Conservation (phyloP, 92 coral and sea anemone genomes). For the Porites cylindrica region DNA sequence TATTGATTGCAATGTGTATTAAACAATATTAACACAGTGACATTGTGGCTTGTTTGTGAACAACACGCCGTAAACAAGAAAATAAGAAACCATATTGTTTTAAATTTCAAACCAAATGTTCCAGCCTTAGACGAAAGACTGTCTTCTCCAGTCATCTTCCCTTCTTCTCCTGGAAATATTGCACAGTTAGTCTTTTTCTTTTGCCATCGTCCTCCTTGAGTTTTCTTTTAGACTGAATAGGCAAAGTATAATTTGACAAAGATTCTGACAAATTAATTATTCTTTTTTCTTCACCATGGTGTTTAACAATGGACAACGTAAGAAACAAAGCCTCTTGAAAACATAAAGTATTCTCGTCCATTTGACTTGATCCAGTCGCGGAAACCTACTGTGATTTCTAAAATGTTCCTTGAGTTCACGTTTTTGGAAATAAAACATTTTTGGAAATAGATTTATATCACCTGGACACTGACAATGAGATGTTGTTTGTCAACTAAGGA, state of each 20-base stretch:
- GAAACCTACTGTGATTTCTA: background rate
- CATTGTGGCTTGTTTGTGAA: slow-evolving; percentile 25
- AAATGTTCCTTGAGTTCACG: background rate
- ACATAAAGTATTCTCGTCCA: background rate
- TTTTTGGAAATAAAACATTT: background rate
- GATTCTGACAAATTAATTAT: too few species aligned
- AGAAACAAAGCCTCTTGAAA: too few species aligned
- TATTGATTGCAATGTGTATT: background rate
- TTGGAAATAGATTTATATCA: background rate
- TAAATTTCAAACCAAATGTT: background rate
- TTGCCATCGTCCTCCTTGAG: too few species aligned
- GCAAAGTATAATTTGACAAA: too few species aligned
- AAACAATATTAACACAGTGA: background rate
- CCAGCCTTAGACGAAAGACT: background rate
- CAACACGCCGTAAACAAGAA: background rate
- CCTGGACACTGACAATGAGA: background rate
- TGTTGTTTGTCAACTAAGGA: background rate
- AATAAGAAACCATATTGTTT: background rate
- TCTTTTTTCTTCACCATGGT: background rate
- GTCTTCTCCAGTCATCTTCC: background rate
- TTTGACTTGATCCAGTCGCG: background rate
- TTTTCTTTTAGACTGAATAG: too few species aligned
- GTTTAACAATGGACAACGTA: background rate
- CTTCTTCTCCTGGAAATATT: background rate
- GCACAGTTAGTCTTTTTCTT: too few species aligned